phyloP scores from a whole-genome alignment of 1,140 invertebrate species.

The Plectrocnemia conspersa region DNA sequence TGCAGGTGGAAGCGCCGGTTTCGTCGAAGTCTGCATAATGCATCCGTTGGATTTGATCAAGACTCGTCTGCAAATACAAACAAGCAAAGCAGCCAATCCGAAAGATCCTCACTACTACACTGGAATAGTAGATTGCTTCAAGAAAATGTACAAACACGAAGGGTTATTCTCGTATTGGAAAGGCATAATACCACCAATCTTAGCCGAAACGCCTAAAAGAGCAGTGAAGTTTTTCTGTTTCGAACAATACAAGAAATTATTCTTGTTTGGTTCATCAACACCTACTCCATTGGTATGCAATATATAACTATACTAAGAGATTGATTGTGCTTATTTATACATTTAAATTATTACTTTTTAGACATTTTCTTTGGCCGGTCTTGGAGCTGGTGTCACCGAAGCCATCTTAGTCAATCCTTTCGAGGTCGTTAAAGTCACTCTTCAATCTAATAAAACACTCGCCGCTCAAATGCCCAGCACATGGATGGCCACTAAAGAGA shows the following conservation, averaged over 20 bases:
- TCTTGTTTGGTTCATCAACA: slow-evolving; percentile 67
- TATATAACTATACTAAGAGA: too few relatives aligned
- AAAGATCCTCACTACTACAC: slow-evolving; percentile 64
- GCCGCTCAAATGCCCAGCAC: slow-evolving; percentile 64
- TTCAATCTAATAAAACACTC: slow-evolving; percentile 63
- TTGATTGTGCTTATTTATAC: slow-evolving; percentile 15
- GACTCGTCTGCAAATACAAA: slow-evolving; percentile 56
- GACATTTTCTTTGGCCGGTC: slow-evolving; percentile 81
- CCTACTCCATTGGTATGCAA: slow-evolving; percentile 71
- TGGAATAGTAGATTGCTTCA: slow-evolving; percentile 81
- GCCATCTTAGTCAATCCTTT: slow-evolving; percentile 89
- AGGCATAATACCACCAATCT: slow-evolving; percentile 85
- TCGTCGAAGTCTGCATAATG: slow-evolving; percentile 93
- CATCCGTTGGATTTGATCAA: slow-evolving; percentile 91
- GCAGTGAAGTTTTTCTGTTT: slow-evolving; percentile 92
- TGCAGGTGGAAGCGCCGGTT: slow-evolving; percentile 85
- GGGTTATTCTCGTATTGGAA: slow-evolving; percentile 82
- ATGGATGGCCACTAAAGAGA: slow-evolving; percentile 70
- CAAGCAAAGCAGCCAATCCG: slow-evolving; percentile 39
- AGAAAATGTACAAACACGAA: slow-evolving; percentile 82
- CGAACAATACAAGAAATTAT: slow-evolving; percentile 85
- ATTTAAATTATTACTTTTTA: slow-evolving; percentile 48
- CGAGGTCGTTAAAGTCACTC: slow-evolving; percentile 88
- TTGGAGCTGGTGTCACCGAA: slow-evolving; percentile 83
- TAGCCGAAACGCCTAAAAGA: slow-evolving; percentile 92